Conservation (phyloP, 2,797 vertebrate genomes). For the Periophthalmus magnuspinnatus region DNA sequence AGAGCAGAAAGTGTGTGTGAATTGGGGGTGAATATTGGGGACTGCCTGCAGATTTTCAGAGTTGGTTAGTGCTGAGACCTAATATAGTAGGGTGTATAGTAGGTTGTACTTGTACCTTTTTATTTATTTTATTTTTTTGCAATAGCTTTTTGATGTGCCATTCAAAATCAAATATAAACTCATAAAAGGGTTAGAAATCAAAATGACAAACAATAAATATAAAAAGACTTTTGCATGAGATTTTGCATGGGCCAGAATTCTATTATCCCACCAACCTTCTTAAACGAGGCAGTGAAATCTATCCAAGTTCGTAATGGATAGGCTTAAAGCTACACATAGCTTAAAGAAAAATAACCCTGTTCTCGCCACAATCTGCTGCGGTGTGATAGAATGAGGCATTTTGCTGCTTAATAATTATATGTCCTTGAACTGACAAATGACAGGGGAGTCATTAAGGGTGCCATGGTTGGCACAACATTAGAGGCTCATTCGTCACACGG, state of each 20-base stretch:
- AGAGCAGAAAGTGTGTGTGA: neutral
- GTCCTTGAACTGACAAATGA: slow-evolving; percentile 11
- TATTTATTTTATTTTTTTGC: no score
- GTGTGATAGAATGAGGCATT: neutral
- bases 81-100: no score
- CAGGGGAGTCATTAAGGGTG: neutral
- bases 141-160: no score
- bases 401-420: slow-evolving; percentile 12
- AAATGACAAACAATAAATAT: no score
- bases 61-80: no score
- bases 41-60: neutral
- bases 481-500: neutral
- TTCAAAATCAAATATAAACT: no score
- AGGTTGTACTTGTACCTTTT: no score
- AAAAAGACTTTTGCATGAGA: no score
- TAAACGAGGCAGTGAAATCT: neutral
- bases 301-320: neutral
- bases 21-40: neutral
- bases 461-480: neutral
- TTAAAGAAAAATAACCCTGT: slow-evolving; percentile 32
- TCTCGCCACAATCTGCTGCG: slow-evolving; percentile 7
- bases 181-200: no score
- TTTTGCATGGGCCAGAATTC: neutral
- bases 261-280: neutral
- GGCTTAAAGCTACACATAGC: slow-evolving; percentile 2